Percentiles rank a stretch among this genome's conserved stretches.
Evolutionary conservation across 1,140 invertebrate species (phyloP).

Genomic region (Neodiprion virginianus): DNA sequence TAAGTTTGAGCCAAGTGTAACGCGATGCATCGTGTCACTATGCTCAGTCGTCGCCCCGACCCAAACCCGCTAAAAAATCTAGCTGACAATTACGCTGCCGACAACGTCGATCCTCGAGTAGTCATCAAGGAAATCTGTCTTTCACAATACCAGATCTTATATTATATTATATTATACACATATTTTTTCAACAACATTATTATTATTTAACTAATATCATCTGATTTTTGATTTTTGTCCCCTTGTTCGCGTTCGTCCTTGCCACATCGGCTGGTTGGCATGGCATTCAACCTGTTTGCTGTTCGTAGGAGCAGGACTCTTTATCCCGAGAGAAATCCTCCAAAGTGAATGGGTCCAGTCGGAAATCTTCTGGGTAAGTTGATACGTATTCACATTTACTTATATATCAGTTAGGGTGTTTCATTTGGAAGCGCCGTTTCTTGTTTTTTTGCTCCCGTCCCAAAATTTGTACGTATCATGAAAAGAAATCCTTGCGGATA

Average conservation of each 20-base stretch:
- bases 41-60: slow-evolving; percentile 43
- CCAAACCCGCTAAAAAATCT: slow-evolving; percentile 14
- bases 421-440: too few relatives aligned
- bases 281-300: slow-evolving; percentile 67
- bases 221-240: slow-evolving; percentile 61
- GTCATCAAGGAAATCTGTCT: slow-evolving; percentile 12
- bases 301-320: slow-evolving; percentile 68
- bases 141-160: not conserved
- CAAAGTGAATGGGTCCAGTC: slow-evolving; percentile 67
- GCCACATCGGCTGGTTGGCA: slow-evolving; percentile 64
- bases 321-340: slow-evolving; percentile 60
- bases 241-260: slow-evolving; percentile 61
- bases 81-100: slow-evolving; percentile 23
- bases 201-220: slow-evolving; percentile 48
- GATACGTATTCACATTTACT: not conserved
- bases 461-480: not conserved
- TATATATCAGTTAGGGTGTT: not conserved
- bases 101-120: slow-evolving; percentile 21
- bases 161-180: slow-evolving; percentile 1
- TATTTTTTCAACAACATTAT: not conserved
- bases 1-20: slow-evolving; percentile 57
- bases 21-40: slow-evolving; percentile 43
- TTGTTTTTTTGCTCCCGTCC: not conserved
- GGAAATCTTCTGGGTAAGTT: slow-evolving; percentile 64
- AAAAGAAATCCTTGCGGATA: too few relatives aligned